Evolutionary conservation across 2,113 vertebrate species (phyloP).

Genomic region (Rousettus leschenaultii): DNA sequence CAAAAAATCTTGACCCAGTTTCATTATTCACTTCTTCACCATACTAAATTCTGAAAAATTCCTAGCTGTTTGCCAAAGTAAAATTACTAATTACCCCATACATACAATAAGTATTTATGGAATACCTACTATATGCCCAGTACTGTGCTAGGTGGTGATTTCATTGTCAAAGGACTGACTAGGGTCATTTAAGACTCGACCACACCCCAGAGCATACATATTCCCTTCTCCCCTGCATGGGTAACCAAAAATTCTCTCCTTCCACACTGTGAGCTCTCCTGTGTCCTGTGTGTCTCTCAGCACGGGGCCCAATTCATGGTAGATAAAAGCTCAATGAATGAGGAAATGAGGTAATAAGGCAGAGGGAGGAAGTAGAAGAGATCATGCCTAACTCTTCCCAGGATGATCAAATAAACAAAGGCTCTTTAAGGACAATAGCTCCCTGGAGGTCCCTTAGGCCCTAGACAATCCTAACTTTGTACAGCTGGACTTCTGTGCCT

Average conservation of each 20-base stretch:
- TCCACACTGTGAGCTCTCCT: neutral
- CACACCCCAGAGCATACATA: neutral
- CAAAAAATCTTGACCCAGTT: neutral
- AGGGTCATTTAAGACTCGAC: neutral
- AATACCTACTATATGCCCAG: neutral
- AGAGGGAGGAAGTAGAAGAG: neutral
- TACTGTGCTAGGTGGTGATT: neutral
- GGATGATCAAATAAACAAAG: neutral
- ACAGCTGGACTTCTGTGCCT: neutral
- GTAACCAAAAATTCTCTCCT: neutral
- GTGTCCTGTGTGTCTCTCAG: neutral
- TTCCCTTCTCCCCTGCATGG: neutral
- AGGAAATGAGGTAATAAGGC: neutral
- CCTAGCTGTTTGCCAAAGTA: neutral
- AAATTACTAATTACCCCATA: neutral
- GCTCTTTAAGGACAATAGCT: neutral
- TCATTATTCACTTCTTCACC: neutral
- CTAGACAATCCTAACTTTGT: no score
- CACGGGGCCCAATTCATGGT: neutral
- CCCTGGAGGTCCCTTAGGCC: neutral
- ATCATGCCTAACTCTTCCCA: neutral
- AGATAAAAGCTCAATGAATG: neutral
- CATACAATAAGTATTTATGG: neutral
- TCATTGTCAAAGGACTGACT: neutral
- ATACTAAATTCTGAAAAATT: neutral